Conservation (phyloP, 2,888 invertebrate genomes). For the Watsonalla cultraria region DNA sequence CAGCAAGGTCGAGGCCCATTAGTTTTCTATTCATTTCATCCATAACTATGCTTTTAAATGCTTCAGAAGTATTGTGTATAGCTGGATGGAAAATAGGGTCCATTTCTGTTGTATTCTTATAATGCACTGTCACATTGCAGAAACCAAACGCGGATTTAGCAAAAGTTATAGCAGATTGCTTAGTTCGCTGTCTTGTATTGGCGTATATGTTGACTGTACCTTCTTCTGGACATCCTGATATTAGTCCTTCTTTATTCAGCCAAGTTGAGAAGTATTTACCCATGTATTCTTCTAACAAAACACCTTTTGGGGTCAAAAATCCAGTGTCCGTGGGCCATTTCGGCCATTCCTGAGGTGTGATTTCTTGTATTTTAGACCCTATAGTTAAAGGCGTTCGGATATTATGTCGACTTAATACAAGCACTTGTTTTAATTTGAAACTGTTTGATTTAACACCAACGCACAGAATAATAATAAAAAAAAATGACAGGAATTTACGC, state of each 20-base stretch:
- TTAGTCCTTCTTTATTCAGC: slow-evolving; percentile 37
- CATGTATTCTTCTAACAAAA: slow-evolving; percentile 48
- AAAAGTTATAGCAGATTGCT: slow-evolving; percentile 48
- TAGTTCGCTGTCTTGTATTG: slow-evolving; percentile 52
- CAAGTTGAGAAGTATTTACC: slow-evolving; percentile 50
- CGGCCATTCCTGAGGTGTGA: slow-evolving; percentile 44
- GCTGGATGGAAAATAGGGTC: slow-evolving; percentile 50
- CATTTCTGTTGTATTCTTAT: slow-evolving; percentile 27
- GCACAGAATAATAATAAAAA: slow-evolving; percentile 6
- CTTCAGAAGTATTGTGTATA: slow-evolving; percentile 32
- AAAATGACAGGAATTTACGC: too few species aligned
- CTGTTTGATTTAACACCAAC: slow-evolving; percentile 9
- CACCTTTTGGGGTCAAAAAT: slow-evolving; percentile 52
- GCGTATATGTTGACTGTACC: slow-evolving; percentile 44
- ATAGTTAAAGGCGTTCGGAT: slow-evolving; percentile 46
- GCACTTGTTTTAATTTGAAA: slow-evolving; percentile 32
- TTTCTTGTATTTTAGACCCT: neutral
- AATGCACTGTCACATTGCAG: slow-evolving; percentile 41
- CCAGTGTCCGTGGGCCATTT: slow-evolving; percentile 38
- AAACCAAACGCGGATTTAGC: slow-evolving; percentile 40
- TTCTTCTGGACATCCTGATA: slow-evolving; percentile 37
- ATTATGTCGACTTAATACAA: slow-evolving; percentile 56
- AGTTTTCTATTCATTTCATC: slow-evolving; percentile 45
- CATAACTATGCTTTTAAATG: slow-evolving; percentile 25
- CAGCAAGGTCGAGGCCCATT: slow-evolving; percentile 25